Evolutionary conservation across 1,140 invertebrate genomes (phyloP).

Genomic region (Drosophila bocqueti): DNA sequence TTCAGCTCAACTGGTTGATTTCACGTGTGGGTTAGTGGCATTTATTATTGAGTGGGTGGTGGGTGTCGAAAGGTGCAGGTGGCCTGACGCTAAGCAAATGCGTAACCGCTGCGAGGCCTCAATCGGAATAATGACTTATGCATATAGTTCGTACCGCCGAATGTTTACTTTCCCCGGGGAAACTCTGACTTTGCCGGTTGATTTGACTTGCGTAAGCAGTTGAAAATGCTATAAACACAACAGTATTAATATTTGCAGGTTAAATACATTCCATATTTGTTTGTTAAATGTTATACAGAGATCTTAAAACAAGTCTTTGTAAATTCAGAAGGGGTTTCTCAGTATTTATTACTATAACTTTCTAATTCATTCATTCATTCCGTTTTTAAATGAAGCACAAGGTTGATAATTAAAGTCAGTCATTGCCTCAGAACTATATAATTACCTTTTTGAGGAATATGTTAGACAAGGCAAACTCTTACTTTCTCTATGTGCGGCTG

Average conservation of each 20-base stretch:
- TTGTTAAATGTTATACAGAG: too few relatives aligned
- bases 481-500: not conserved
- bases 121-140: constrained; percentile 14
- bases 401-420: not conserved
- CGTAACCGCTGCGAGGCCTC: constrained; percentile 9
- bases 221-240: not conserved
- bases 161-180: constrained; percentile 4
- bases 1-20: constrained; percentile 10
- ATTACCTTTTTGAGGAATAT: not conserved
- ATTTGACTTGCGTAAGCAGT: not conserved
- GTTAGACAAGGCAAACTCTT: not conserved
- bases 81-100: constrained; percentile 12
- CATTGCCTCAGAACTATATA: not conserved
- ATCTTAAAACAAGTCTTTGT: too few relatives aligned
- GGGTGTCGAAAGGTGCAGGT: constrained; percentile 33
- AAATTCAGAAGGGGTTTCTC: not conserved
- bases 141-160: constrained; percentile 8
- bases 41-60: constrained; percentile 27
- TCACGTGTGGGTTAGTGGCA: constrained; percentile 11
- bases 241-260: not conserved
- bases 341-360: not conserved
- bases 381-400: not conserved
- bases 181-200: not conserved
- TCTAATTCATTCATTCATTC: constrained; percentile 8
- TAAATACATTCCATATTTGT: not conserved